Evolutionary conservation across 2,113 vertebrate genomes (phyloP).

Genomic region (Nematolebias whitei): DNA sequence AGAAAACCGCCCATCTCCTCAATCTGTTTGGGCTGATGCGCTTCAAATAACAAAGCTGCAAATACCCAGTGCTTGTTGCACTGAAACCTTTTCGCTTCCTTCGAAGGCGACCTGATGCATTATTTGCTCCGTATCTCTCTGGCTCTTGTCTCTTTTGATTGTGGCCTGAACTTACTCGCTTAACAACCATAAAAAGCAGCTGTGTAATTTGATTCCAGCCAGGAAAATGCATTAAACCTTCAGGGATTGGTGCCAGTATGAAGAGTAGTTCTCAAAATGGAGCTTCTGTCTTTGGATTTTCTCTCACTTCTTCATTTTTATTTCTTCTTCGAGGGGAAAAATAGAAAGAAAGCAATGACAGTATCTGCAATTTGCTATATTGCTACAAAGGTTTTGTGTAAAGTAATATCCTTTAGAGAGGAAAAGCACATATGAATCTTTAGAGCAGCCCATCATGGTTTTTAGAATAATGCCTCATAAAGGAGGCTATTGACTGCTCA

Average conservation of each 20-base stretch:
- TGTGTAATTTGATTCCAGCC: too few species aligned
- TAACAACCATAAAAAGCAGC: background rate
- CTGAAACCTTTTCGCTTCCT: background rate
- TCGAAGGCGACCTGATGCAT: background rate
- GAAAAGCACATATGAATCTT: slow-evolving; percentile 66
- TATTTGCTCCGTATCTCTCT: slow-evolving; percentile 3
- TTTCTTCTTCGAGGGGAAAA: background rate
- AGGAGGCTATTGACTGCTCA: slow-evolving; percentile 51
- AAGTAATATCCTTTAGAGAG: slow-evolving; percentile 52
- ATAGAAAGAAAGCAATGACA: slow-evolving; percentile 4
- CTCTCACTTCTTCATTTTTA: background rate
- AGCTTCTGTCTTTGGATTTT: slow-evolving; percentile 21
- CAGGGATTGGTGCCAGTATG: too few species aligned
- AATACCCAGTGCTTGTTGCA: background rate
- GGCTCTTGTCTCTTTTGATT: slow-evolving; percentile 1
- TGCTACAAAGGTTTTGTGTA: slow-evolving; percentile 29
- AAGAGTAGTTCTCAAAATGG: slow-evolving; percentile 9
- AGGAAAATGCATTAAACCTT: too few species aligned
- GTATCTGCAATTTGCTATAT: slow-evolving; percentile 35
- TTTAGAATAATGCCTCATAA: slow-evolving; percentile 59
- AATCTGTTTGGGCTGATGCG: background rate
- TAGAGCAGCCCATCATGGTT: slow-evolving; percentile 34
- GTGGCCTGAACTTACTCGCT: background rate
- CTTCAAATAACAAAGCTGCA: too few species aligned
- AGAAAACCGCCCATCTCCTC: background rate